These are phyloP conservation scores for Dolomedes plantarius DNA, from an alignment of 2,888 invertebrate species.

Conservation along the genomic window DNA sequence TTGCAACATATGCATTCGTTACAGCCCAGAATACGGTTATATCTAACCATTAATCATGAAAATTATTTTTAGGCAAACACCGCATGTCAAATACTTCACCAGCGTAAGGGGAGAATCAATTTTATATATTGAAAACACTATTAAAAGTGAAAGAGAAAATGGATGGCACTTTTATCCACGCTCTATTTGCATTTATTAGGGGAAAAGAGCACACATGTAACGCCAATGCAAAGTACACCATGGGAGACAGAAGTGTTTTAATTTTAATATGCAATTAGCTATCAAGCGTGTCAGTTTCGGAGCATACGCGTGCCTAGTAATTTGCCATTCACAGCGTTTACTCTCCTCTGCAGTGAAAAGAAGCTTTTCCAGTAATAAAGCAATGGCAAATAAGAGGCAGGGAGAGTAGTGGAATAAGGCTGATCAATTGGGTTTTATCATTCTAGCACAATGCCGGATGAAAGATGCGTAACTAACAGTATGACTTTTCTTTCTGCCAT, in stretches of 20 bases:
- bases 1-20: too few relatives aligned
- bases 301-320: slow-evolving; percentile 18
- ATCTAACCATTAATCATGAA: slow-evolving; percentile 28
- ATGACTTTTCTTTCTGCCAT: not conserved
- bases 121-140: slow-evolving; percentile 15
- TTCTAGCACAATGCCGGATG: too few relatives aligned
- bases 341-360: slow-evolving; percentile 1
- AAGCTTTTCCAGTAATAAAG: not conserved
- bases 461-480: too few relatives aligned
- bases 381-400: not conserved
- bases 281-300: slow-evolving; percentile 32
- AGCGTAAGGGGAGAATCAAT: not conserved
- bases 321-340: slow-evolving; percentile 15
- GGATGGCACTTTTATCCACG: slow-evolving; percentile 12
- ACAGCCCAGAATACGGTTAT: too few relatives aligned
- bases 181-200: slow-evolving; percentile 22
- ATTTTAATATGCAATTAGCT: slow-evolving; percentile 48
- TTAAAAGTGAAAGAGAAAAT: slow-evolving; percentile 28
- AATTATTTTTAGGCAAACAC: slow-evolving; percentile 45
- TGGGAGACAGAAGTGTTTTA: not conserved
- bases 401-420: too few relatives aligned
- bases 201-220: not conserved
- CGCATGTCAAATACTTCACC: not conserved
- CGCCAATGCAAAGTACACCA: not conserved
- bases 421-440: too few relatives aligned